Evolutionary conservation across 2,797 vertebrate genomes (phyloP), one percentile per base, ranked within the genome.

Genomic region (Sebastes elongatus): DNA sequence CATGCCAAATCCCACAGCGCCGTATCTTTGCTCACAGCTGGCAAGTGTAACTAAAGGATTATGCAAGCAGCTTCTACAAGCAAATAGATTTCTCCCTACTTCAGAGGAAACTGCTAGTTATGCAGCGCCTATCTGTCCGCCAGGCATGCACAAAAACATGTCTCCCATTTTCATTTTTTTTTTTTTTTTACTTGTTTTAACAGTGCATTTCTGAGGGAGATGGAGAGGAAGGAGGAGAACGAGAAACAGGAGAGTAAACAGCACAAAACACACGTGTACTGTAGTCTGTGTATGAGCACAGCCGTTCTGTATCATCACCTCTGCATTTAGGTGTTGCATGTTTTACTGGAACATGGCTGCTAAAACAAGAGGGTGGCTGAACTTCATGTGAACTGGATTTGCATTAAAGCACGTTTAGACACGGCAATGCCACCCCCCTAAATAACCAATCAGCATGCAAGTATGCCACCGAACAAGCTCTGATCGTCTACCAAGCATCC

Each of bases 1-100:
- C 94, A 95, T 94, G 94, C 83, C 85, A 95, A 93, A 95, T 96
- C 94, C 96, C 93, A 94, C 90, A 92, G 92, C 87, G 84, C 90
- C 85, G 81, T 99, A 99, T 99, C 98, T 99, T 96, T 94, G 94
- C 95, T 95, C 96, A 95, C 98, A 99, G 98, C 97, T 97, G 98
- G 96, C 91, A 95, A 97, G 96, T 96, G 94, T 96, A 96, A 94
- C 97, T 95, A 96, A 97, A 97, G 97, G 98, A 98, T 99, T 98
- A 98, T 96, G 94, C 94, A 93, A 95, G 94, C 95, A 92, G 95
- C 95, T 96, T 96, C 95, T 94, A 94, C 93, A 87, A 96, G 95
- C 96, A 96, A 96, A 96, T 96, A 96, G 95, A 96, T 96, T 96
- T 96, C 95, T 94, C 88, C 93, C 93, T 89, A 96, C 95, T 96